A percentile compares a stretch with the other conserved stretches of the same genome.
These are phyloP conservation scores for Saguinus imperator DNA, from an alignment of 2,113 vertebrate genomes.

Conservation along the genomic window DNA sequence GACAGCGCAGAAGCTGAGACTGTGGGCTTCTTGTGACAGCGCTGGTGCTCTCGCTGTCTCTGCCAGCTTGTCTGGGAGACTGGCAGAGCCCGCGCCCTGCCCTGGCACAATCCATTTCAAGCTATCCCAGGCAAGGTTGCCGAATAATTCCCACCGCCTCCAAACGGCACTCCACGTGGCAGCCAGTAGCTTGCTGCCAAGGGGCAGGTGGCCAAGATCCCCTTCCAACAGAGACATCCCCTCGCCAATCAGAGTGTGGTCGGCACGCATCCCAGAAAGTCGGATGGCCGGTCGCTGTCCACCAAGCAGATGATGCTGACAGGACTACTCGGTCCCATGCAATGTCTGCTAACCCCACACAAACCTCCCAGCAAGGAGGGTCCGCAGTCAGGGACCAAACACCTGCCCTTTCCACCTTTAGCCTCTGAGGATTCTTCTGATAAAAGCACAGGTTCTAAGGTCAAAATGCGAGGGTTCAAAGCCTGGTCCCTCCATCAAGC, in stretches of 20 bases:
- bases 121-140: background rate
- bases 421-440: background rate
- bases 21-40: background rate
- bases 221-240: slow-evolving; percentile 28
- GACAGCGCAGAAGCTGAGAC: background rate
- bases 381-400: background rate
- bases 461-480: background rate
- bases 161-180: background rate
- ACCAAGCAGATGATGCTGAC: background rate
- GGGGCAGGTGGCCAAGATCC: slow-evolving; percentile 55
- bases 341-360: fast-evolving
- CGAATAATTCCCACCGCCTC: slow-evolving; percentile 14
- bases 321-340: background rate
- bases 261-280: slow-evolving; percentile 6
- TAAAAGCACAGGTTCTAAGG: background rate
- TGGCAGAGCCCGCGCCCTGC: background rate
- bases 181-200: slow-evolving; percentile 50
- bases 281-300: background rate
- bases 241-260: background rate
- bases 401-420: background rate
- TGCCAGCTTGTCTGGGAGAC: background rate
- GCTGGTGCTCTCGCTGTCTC: background rate
- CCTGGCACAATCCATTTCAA: background rate
- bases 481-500: background rate
- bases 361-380: background rate